phyloP scores from a whole-genome alignment of 2,797 vertebrate genomes.

The Tinamus major region DNA sequence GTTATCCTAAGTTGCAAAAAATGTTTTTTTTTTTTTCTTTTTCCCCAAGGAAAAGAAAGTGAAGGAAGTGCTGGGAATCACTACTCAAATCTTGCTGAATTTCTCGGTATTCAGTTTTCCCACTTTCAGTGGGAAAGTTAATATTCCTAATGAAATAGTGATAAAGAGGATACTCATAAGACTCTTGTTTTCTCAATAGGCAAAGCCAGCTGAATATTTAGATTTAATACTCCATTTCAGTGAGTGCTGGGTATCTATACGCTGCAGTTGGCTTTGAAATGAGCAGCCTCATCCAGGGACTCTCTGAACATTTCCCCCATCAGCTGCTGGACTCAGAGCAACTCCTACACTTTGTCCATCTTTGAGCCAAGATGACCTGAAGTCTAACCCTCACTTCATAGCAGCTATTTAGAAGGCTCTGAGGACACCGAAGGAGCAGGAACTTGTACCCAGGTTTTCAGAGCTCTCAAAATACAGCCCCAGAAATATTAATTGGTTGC shows the following conservation, averaged over 20 bases:
- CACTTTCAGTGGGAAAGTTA: background rate
- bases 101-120: background rate
- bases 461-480: background rate
- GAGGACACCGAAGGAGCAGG: background rate
- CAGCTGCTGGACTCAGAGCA: background rate
- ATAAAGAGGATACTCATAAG: background rate
- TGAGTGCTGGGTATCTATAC: background rate
- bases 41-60: too few relatives aligned
- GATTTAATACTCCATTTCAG: background rate
- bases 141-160: background rate
- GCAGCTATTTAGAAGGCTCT: background rate
- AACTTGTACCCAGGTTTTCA: background rate
- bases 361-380: background rate
- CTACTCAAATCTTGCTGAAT: background rate
- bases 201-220: background rate
- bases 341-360: background rate
- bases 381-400: accelerated
- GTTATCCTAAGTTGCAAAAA: too few relatives aligned
- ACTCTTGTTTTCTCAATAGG: background rate
- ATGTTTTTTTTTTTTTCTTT: too few relatives aligned
- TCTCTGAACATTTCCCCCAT: background rate
- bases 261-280: constrained; percentile 3
- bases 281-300: background rate
- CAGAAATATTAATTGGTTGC: accelerated
- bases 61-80: background rate